phyloP scores from a whole-genome alignment of 1,140 invertebrate genomes.

The Lerema accius region DNA sequence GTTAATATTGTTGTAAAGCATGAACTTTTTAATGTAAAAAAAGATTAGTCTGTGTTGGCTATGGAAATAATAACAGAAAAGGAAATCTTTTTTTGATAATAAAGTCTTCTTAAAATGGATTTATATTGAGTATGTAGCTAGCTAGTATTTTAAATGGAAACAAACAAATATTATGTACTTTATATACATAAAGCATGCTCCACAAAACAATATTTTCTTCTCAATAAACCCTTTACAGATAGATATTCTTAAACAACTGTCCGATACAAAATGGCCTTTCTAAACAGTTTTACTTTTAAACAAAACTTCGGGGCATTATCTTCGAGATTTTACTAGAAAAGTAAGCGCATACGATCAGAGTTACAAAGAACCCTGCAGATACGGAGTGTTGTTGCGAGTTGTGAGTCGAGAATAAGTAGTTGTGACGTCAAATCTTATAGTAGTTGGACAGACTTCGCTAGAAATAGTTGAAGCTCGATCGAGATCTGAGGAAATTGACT shows the following conservation, averaged over 20 bases:
- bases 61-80: no score
- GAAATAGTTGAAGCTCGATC: background rate
- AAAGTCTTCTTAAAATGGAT: no score
- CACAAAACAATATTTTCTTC: no score
- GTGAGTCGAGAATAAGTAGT: background rate
- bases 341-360: constrained; percentile 1
- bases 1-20: no score
- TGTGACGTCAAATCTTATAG: background rate
- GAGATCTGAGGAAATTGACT: background rate
- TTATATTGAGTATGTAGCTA: no score
- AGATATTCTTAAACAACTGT: background rate
- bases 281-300: background rate
- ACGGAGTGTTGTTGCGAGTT: constrained; percentile 1
- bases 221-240: no score
- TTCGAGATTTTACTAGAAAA: background rate
- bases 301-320: background rate
- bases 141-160: no score
- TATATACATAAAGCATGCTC: no score
- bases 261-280: background rate
- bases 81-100: no score
- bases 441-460: background rate
- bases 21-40: no score
- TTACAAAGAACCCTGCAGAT: background rate
- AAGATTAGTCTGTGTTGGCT: no score
- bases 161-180: no score